Evolutionary conservation across 2,888 invertebrate genomes (phyloP).

Genomic region (Diarsia brunnea): DNA sequence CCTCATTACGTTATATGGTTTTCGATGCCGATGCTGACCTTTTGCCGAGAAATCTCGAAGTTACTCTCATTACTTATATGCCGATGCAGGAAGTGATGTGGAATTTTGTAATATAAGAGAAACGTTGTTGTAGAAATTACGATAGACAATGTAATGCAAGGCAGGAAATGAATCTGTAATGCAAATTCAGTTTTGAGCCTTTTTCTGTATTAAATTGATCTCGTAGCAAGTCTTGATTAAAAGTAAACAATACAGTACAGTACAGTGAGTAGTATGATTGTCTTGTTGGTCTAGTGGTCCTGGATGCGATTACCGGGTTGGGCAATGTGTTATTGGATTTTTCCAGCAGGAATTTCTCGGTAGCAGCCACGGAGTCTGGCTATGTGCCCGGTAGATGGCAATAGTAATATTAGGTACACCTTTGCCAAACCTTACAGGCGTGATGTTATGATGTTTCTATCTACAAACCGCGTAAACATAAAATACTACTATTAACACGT

Average conservation of each 20-base stretch:
- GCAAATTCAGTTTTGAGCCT: neutral
- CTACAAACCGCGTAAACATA: conserved; percentile 8
- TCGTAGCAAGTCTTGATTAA: neutral
- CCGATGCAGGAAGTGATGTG: neutral
- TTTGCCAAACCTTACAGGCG: no score
- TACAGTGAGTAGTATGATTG: no score
- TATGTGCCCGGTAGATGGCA: no score
- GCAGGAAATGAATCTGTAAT: neutral
- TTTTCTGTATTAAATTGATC: neutral
- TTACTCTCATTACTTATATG: neutral
- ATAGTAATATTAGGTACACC: no score
- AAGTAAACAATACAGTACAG: no score
- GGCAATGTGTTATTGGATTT: no score
- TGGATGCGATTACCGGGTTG: no score
- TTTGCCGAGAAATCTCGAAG: neutral
- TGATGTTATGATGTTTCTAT: neutral
- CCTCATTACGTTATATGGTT: conserved; percentile 14
- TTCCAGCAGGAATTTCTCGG: no score
- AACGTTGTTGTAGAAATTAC: neutral
- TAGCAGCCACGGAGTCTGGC: no score
- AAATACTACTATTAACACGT: conserved; percentile 2
- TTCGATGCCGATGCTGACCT: neutral
- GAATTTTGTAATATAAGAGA: neutral
- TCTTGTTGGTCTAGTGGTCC: no score
- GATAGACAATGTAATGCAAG: no score